phyloP scores from a whole-genome alignment of 2,113 vertebrate species.

The Ptilonorhynchus violaceus region DNA sequence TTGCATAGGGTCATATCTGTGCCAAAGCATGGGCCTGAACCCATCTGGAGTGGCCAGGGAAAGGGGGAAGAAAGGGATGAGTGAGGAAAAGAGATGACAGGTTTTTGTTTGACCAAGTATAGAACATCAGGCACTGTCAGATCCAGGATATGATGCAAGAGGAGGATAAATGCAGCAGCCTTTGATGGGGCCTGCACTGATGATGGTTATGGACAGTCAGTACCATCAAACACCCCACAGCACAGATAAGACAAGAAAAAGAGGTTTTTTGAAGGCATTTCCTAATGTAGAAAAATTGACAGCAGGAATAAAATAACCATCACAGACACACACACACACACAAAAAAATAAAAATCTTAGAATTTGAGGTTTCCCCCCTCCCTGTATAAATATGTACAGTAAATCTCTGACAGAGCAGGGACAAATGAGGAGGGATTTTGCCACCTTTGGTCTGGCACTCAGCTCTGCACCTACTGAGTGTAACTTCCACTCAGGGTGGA shows the following conservation, averaged over 20 bases:
- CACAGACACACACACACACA: accelerated
- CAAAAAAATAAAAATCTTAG: background rate
- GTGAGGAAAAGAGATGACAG: background rate
- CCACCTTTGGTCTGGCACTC: background rate
- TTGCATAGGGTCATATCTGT: background rate
- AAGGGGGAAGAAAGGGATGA: background rate
- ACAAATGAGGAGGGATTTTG: background rate
- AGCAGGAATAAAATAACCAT: background rate
- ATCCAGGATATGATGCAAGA: background rate
- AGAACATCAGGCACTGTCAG: background rate
- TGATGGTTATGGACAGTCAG: background rate
- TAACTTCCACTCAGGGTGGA: background rate
- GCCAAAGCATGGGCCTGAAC: background rate
- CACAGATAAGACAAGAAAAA: background rate
- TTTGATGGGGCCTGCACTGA: background rate
- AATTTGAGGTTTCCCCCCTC: background rate
- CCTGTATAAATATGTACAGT: background rate
- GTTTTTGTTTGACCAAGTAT: background rate
- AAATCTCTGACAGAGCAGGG: background rate
- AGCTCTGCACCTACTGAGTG: background rate
- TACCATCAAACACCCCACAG: background rate
- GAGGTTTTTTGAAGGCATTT: background rate
- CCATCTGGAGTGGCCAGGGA: background rate
- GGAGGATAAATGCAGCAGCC: background rate
- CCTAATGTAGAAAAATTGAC: background rate